Evolutionary conservation across 1,140 invertebrate genomes (phyloP), one percentile per base, ranked within the genome.

Genomic region (Heliothis virescens): DNA sequence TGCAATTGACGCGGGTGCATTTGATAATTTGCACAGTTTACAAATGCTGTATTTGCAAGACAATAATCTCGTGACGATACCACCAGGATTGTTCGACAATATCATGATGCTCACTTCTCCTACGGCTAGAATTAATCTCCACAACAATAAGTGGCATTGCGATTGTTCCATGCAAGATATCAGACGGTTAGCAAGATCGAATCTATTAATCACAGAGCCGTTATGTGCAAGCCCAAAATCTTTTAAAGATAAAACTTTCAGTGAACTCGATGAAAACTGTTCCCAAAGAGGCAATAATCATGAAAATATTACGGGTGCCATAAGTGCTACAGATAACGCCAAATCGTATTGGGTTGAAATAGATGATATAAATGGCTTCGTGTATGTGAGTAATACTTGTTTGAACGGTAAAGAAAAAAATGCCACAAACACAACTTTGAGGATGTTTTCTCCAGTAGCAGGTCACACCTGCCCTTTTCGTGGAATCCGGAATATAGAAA

Each of bases 141-240:
- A 91, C 26, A 78, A 90, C 55, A 94, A 94, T 78, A 79, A 78
- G 12, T 94, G 90, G 92, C 13, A 87, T 15, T 94, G 93, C 81
- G 75, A 87, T 79, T 94, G 93, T 79, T 80, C 67, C 9, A 67
- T 63, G 21, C 71, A 79, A 15, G 86, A 91, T 72, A 82, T 94
- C 12, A 86, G 86, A 73, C 53, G 41, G 11, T 78, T 94, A 72
- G 52, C 75, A 0, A 63, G 9, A 0, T 79, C 81, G 11, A 86
- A 76, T 10, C 21, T 91, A 10, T 60, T 94, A 16, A 78, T 89
- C 7, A 83, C 88, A 2, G 89, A 92, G 75, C 90, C 91, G 1
- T 62, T 77, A 48, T 94, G 93, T 73, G 26, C 80, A 9, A 80
- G 79, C 73, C 92, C 93, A n/a, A 62, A 81, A n/a, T 48, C 80